A percentile compares a stretch with the other conserved stretches of the same genome.
Evolutionary conservation across 2,888 invertebrate species (phyloP).

Genomic region (Dione vanillae): DNA sequence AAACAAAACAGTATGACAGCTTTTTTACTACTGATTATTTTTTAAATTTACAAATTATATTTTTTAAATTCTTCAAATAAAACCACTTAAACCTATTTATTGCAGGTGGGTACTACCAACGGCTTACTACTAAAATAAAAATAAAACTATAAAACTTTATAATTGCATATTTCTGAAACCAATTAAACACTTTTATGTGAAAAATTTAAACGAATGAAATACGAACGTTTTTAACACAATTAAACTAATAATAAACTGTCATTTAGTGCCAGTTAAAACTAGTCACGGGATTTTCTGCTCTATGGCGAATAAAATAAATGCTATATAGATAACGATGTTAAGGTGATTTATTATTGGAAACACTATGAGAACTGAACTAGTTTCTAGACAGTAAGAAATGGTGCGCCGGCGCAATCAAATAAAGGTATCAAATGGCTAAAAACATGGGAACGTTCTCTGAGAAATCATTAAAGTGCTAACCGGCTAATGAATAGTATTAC

Average conservation of each 20-base stretch:
- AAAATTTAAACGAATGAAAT: neutral
- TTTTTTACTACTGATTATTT: too few relatives aligned
- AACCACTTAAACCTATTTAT: too few relatives aligned
- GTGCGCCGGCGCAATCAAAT: constrained; percentile 46
- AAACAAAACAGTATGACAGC: too few relatives aligned
- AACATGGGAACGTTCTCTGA: constrained; percentile 45
- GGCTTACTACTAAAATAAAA: neutral
- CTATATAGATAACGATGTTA: neutral
- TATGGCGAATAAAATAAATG: constrained; percentile 16
- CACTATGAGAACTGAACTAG: constrained; percentile 51
- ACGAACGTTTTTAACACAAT: neutral
- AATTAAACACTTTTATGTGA: neutral
- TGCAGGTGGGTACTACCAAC: too few relatives aligned
- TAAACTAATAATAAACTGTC: constrained; percentile 12
- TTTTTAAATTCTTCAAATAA: too few relatives aligned
- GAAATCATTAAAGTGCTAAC: constrained; percentile 33
- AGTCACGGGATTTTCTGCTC: constrained; percentile 6
- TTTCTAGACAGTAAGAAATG: constrained; percentile 48
- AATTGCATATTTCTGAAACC: constrained; percentile 10
- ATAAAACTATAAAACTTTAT: neutral
- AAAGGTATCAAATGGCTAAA: constrained; percentile 45
- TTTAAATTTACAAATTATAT: too few relatives aligned
- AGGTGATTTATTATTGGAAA: constrained; percentile 46
- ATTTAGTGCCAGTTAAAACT: neutral
- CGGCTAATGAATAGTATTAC: constrained; percentile 14